Percentiles rank a stretch among this genome's conserved stretches.
These are phyloP conservation scores for Coenobita brevimanus DNA, from an alignment of 1,140 invertebrate genomes.

Conservation along the genomic window DNA sequence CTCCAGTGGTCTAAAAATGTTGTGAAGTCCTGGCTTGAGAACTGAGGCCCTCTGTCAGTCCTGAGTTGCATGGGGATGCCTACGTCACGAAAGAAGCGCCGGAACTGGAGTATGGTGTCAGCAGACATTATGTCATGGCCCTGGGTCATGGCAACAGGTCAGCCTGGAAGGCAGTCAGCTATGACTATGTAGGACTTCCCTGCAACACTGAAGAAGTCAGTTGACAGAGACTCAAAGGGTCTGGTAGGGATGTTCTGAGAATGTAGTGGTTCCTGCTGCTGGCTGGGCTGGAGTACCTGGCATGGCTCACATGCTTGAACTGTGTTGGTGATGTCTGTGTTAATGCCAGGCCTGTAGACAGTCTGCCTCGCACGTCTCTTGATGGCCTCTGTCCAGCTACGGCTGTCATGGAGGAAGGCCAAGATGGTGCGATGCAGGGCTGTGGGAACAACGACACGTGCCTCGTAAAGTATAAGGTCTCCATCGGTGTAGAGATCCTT, in stretches of 20 bases:
- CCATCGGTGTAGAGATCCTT: slow-evolving; percentile 23
- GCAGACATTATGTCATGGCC: not conserved
- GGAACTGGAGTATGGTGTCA: slow-evolving; percentile 3
- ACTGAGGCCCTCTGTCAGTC: too few relatives aligned
- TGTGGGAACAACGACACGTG: slow-evolving; percentile 15
- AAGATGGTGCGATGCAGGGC: too few relatives aligned
- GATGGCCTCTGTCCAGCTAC: slow-evolving; percentile 3
- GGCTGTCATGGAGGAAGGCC: not conserved
- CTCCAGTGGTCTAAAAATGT: not conserved
- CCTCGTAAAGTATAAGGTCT: slow-evolving; percentile 26
- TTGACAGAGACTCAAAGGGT: slow-evolving; percentile 70
- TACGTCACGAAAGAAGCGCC: not conserved
- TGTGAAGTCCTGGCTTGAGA: not conserved
- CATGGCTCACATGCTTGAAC: slow-evolving; percentile 64
- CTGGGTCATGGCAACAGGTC: slow-evolving; percentile 22
- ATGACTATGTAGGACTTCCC: slow-evolving; percentile 65
- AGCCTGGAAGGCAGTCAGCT: slow-evolving; percentile 68
- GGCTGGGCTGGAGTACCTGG: too few relatives aligned
- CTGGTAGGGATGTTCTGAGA: slow-evolving; percentile 62
- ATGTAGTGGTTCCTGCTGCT: too few relatives aligned
- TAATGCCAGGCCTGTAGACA: slow-evolving; percentile 70
- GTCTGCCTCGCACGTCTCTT: slow-evolving; percentile 66
- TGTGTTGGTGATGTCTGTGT: slow-evolving; percentile 67
- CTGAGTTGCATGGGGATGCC: not conserved
- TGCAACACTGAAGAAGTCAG: slow-evolving; percentile 69